Conservation (phyloP, 2,888 invertebrate species). For the Lamellibrachia columna region DNA sequence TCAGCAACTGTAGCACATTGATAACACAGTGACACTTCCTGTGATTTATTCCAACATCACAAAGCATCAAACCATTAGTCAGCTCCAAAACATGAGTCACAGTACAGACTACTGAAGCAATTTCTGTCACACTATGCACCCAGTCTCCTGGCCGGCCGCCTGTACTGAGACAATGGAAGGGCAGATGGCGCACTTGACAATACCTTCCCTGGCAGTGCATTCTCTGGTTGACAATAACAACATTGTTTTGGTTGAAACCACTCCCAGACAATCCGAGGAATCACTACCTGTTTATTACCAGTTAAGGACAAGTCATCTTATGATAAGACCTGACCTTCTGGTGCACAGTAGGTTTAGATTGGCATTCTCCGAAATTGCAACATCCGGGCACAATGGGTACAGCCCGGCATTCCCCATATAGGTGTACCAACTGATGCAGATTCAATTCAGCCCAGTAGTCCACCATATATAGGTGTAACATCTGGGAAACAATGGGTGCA, state of each 20-base stretch:
- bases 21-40: not conserved
- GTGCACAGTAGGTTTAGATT: not conserved
- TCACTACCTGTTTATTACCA: not conserved
- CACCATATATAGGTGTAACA: too few relatives aligned
- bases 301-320: not conserved
- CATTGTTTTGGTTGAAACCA: not conserved
- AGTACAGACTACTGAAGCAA: not conserved
- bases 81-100: not conserved
- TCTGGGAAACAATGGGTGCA: too few relatives aligned
- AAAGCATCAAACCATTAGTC: not conserved
- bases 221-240: not conserved
- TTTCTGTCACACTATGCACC: not conserved
- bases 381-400: not conserved
- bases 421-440: too few relatives aligned
- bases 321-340: not conserved
- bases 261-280: not conserved
- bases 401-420: not conserved
- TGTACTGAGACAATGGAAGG: not conserved
- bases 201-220: not conserved
- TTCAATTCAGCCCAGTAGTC: too few relatives aligned
- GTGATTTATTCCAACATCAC: not conserved
- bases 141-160: not conserved
- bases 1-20: not conserved
- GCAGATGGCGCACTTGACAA: not conserved
- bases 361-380: not conserved